Evolutionary conservation across 2,888 invertebrate genomes (phyloP).

Genomic region (Lamellibrachia columna): DNA sequence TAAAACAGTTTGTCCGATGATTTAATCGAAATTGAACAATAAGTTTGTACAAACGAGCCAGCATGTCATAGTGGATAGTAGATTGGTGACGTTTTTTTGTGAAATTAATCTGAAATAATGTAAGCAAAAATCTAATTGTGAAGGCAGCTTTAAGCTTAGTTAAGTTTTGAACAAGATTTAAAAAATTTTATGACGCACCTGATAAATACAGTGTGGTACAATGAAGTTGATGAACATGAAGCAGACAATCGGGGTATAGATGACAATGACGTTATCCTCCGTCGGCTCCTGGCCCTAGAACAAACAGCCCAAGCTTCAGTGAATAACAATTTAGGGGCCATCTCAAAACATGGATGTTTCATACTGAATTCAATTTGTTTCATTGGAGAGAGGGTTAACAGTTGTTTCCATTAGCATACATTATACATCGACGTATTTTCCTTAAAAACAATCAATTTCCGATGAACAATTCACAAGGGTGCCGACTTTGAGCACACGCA

Average conservation of each 20-base stretch:
- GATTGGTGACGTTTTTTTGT: neutral
- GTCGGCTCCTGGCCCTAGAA: neutral
- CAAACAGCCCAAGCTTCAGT: neutral
- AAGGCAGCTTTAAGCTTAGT: neutral
- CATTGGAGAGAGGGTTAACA: neutral
- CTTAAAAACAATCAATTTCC: too few relatives aligned
- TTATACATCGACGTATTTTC: neutral
- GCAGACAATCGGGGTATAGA: constrained; percentile 46
- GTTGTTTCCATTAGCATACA: neutral
- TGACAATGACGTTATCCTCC: neutral
- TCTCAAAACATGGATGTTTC: neutral
- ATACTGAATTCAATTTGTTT: neutral
- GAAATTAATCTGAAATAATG: neutral
- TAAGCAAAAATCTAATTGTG: neutral
- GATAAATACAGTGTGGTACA: constrained; percentile 44
- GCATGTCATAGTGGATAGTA: too few relatives aligned
- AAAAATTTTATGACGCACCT: constrained; percentile 37
- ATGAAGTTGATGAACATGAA: constrained; percentile 49
- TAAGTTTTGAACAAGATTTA: too few relatives aligned
- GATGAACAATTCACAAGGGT: too few relatives aligned
- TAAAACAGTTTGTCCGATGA: too few relatives aligned
- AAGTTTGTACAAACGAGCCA: too few relatives aligned
- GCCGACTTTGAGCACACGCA: too few relatives aligned
- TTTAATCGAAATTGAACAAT: too few relatives aligned
- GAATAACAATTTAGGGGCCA: neutral